Evolutionary conservation across 2,797 vertebrate species (phyloP), one percentile per base, ranked within the genome.

Genomic region (Rousettus madagascariensis): DNA sequence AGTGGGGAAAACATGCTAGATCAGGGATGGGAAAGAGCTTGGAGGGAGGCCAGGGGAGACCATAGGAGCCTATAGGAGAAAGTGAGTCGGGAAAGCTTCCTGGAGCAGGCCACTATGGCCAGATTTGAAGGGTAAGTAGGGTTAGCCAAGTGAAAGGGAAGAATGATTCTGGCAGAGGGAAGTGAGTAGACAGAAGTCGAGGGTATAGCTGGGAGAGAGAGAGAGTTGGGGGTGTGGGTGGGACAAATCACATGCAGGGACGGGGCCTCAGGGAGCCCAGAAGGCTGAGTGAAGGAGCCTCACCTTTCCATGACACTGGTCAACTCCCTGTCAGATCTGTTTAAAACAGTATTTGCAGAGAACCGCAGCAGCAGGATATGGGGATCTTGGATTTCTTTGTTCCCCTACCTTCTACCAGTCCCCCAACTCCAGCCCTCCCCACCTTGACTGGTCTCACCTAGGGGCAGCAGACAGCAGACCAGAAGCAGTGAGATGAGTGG

Each of bases 401-500:
- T 33, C 33, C 19, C 26, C 24, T 12, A 41, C 4, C 20, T 30
- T 7, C 80, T 4, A 26, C 12, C 7, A 10, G 28, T 4, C 46
- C 24, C 15, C 11, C 7, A 53, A 5, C 10, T 78, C 57, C 57
- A 53, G 71, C 59, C 86, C 43, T 53, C 55, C 63, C 43, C 33
- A 16, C 26, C 26, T 38, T 61, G 13, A 46, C 7, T 15, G 1
- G 9, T 43, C 95, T 97, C 66, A 97, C 96, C 96, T 95, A 49
- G 51, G 63, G 30, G 26, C 85, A 68, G 55, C 66, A 79, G 83
- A 86, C 83, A 83, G 82, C 51, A 75, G 53, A 57, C 4, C 13
- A 92, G 75, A 71, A 95, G 46, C 57, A 36, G 26, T 19, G 49
- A 36, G 92, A 51, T 4, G 30, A 69, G 4, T 0, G 3, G 24